phyloP scores from a whole-genome alignment of 2,888 invertebrate species.

The Lomographa bimaculata region DNA sequence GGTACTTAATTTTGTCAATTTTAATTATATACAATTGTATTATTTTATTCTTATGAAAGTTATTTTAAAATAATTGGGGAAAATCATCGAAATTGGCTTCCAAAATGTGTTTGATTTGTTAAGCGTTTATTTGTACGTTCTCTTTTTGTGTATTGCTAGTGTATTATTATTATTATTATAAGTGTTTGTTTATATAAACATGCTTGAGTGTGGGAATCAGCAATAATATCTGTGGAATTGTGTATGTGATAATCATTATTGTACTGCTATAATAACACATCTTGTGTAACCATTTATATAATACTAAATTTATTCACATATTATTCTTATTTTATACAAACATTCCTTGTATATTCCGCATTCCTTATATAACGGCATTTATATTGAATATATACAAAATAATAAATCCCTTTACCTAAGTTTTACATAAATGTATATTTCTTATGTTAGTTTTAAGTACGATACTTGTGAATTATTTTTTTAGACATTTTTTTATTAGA shows the following conservation, averaged over 20 bases:
- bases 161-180: conserved; percentile 2
- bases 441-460: conserved; percentile 55
- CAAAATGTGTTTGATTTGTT: conserved; percentile 30
- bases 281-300: conserved; percentile 6
- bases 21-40: conserved; percentile 20
- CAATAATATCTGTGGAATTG: conserved; percentile 60
- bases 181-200: conserved; percentile 12
- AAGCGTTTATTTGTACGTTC: conserved; percentile 16
- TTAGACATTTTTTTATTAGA: conserved; percentile 58
- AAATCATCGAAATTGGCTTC: conserved; percentile 43
- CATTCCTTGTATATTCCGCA: conserved; percentile 51
- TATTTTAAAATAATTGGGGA: conserved; percentile 24
- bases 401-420: conserved; percentile 33
- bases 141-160: conserved; percentile 7
- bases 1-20: conserved; percentile 41
- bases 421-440: conserved; percentile 60
- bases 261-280: conserved; percentile 26
- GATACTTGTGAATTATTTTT: conserved; percentile 62
- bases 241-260: conserved; percentile 51
- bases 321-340: conserved; percentile 15
- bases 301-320: conserved; percentile 4
- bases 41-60: conserved; percentile 15
- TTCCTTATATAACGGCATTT: conserved; percentile 60
- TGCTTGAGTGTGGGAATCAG: conserved; percentile 57
- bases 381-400: conserved; percentile 32